Base-by-base conservation (phyloP, 1,140 invertebrate species). In the Ceratina calcarata region DNA sequence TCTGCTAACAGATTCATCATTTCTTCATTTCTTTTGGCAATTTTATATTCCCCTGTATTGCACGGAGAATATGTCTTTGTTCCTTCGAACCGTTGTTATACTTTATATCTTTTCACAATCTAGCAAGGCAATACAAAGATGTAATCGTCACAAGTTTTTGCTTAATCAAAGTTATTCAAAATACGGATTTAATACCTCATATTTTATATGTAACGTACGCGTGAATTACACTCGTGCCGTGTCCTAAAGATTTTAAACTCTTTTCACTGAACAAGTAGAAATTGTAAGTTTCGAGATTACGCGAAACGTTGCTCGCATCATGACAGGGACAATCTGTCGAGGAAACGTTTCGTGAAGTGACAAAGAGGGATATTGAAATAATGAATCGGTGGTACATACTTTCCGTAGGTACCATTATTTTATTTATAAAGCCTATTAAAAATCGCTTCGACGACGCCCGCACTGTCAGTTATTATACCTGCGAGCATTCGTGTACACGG, bases 301-400 rank as follows among this genome's bases (percentile, higher is more conserved):
- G 37, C 37, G 6, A 62, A 67, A 60, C 78, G 66, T 77, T 55
- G 78, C 58, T 65, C 57, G 77, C 81, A 72, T 60, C 49, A 60
- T 80, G 70, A 66, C 70, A 72, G 60, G 73, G 51, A 45, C 81
- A n/a, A n/a, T 58, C 61, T 80, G 53, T 51, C 64, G 62, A 72
- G 58, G 71, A 67, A 45, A 45, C 84, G 68, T 84, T 85, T 53
- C 85, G 74, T 77, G 67, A 81, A 68, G 84, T 85, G 84, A 78
- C 57, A 82, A 85, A 85, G 57, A 81, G 84, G 83, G 66, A 82
- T 76, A 78, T 82, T 78, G 84, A 85, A 85, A 85, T 85, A 85
- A 81, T 85, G 20, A 22, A 24, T 27, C 27, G 20, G 13, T 57
- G 37, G 55, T 58, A 49, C 20, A 55, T 2, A 49, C n/a, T 24